Evolutionary conservation across 2,113 vertebrate genomes (phyloP), one percentile per base, ranked within the genome.

Genomic region (Chloropsis hardwickii): DNA sequence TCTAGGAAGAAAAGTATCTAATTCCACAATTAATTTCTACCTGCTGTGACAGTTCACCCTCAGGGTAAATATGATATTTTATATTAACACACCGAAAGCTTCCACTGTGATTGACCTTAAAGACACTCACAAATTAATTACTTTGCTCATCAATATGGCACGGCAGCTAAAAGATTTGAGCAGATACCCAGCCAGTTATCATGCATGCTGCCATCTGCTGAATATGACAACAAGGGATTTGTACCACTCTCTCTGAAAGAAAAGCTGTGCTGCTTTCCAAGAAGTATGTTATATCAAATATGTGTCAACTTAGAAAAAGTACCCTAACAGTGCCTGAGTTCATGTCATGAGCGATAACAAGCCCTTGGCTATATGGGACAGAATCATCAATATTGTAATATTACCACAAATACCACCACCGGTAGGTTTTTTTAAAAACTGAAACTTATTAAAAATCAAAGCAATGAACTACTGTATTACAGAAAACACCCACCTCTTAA

Each of bases 171-270:
- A 88, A 88, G 61, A 81, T 42, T 33, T 45, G 61, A 94, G 74
- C 72, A 74, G 57, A 85, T 48, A 92, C 15, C 40, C 81, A 89
- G 73, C 11, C 90, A 82, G 70, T 60, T 90, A 92, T 80, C 85
- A 93, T 31, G 29, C 71, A 57, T 62, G 88, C 79, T 92, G 90
- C 85, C 95, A 95, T 93, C 95, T 96, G 90, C 92, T 86, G 94
- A 95, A 50, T 73, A 50, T 35, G 58, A 90, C 62, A 91, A 69
- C 88, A 85, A 82, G 70, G 81, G 62, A 93, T 72, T 85, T 76
- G 37, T 45, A 53, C 27, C 19, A 2, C 50, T 76, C 42, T 77
- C 47, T 45, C 61, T 37, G 40, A 65, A 87, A 87, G 23, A 53
- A 56, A 79, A 93, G 40, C 44, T 65, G 20, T 33, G 18, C 27